phyloP scores from a whole-genome alignment of 2,888 invertebrate species.

The Choreutis nemorana region DNA sequence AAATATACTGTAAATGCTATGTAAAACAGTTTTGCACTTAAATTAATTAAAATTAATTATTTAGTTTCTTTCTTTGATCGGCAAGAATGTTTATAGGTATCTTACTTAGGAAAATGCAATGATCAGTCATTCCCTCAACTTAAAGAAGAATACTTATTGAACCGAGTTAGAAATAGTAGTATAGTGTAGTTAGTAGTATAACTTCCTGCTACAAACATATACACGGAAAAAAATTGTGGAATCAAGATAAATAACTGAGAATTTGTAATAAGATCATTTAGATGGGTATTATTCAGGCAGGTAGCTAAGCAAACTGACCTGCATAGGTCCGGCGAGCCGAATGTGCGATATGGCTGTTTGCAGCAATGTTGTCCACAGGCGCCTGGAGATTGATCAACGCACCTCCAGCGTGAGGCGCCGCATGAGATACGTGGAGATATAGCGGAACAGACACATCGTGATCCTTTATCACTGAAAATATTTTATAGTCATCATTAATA shows the following conservation, averaged over 20 bases:
- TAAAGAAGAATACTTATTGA: too few species aligned
- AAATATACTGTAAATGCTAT: neutral
- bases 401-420: conserved; percentile 79
- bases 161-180: too few species aligned
- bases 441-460: conserved; percentile 69
- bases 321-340: conserved; percentile 73
- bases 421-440: conserved; percentile 79
- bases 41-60: too few species aligned
- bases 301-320: conserved; percentile 46
- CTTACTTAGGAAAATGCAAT: too few species aligned
- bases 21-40: neutral
- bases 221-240: neutral
- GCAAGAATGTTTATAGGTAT: too few species aligned
- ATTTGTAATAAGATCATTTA: too few species aligned
- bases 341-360: conserved; percentile 74
- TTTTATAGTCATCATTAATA: too few species aligned
- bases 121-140: too few species aligned
- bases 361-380: conserved; percentile 69
- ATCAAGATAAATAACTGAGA: neutral
- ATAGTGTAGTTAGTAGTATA: too few species aligned
- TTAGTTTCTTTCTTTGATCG: too few species aligned
- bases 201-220: neutral
- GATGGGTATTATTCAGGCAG: neutral
- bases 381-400: conserved; percentile 73
- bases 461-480: conserved; percentile 52